A percentile compares a stretch with the other conserved stretches of the same genome.
Conservation (phyloP, 2,113 vertebrate genomes). For the Pseudorasbora parva region DNA sequence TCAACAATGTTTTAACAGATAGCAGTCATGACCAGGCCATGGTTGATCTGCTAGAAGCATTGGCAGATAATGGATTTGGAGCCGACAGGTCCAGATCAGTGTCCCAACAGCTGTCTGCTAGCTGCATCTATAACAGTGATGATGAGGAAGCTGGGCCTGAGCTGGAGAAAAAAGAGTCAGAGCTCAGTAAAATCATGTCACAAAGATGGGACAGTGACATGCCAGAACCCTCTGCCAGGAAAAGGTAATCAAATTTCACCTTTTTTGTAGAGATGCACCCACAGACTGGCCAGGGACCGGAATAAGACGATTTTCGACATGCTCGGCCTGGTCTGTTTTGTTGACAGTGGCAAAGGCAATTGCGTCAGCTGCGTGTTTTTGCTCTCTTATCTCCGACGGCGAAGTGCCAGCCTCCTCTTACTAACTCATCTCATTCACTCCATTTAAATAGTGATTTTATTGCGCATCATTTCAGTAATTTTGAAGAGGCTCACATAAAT, state of each 20-base stretch:
- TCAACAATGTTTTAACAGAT: constrained; percentile 66
- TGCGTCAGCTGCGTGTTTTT: no score
- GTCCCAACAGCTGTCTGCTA: constrained; percentile 75
- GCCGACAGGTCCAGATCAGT: constrained; percentile 71
- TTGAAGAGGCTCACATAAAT: no score
- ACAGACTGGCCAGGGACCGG: no score
- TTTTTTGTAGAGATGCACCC: no score
- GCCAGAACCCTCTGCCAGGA: constrained; percentile 72
- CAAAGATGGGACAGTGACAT: constrained; percentile 89
- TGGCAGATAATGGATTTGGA: constrained; percentile 87
- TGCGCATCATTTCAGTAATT: no score
- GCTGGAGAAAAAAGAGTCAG: constrained; percentile 88
- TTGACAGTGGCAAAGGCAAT: no score
- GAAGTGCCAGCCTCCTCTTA: no score
- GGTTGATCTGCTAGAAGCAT: constrained; percentile 87
- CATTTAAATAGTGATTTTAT: no score
- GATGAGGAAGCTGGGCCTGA: constrained; percentile 94
- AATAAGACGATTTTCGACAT: no score
- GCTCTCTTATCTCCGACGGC: no score
- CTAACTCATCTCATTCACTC: no score
- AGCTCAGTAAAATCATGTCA: constrained; percentile 94
- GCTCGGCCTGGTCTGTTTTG: no score
- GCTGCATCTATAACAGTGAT: constrained; percentile 90
- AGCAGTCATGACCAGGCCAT: constrained; percentile 86
- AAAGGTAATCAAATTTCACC: constrained; percentile 57